Evolutionary conservation across 2,797 vertebrate genomes (phyloP), one percentile per base, ranked within the genome.

Genomic region (Muscicapa comitata): DNA sequence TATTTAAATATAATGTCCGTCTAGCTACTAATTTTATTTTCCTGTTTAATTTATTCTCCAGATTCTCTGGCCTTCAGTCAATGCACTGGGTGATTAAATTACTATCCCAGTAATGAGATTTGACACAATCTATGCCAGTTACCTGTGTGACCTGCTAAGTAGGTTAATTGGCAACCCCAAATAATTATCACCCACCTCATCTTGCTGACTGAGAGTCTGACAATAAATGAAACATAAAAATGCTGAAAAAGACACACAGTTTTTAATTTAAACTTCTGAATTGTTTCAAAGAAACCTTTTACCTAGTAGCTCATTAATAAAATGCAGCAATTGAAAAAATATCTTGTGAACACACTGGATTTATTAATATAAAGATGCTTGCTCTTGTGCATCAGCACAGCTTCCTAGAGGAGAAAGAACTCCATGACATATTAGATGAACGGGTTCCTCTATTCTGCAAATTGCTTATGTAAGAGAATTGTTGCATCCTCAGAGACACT

Each of bases 101-200:
- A 96, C 95, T 96, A 92, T 84, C 73, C 67, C 79, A 93, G 3
- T 97, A 97, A 97, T 95, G 90, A 96, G 85, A 78, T 96, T 92
- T 93, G 92, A 95, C 93, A 94, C 92, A 95, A 94, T 96, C 88
- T 96, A 55, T 92, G 72, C 80, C 89, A 88, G 80, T 94, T 97
- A 97, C 96, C 87, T 95, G 24, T 82, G 88, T 94, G 94, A 95
- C 96, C 94, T 94, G 77, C 85, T 95, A 96, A 96, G 87, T 78
- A 95, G 97, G 95, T 97, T 97, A 97, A 97, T 95, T 96, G 78
- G 66, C 89, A 97, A 61, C 57, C 81, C 72, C 84, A 92, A 96
- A 86, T 95, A 95, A 94, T 94, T 96, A 86, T 78, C 82, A 90
- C 57, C 43, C 66, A 73, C 68, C 59, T 94, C 75, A 90, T 86